Evolutionary conservation across 2,113 vertebrate species (phyloP), one percentile per base, ranked within the genome.

Genomic region (Chionomys nivalis): DNA sequence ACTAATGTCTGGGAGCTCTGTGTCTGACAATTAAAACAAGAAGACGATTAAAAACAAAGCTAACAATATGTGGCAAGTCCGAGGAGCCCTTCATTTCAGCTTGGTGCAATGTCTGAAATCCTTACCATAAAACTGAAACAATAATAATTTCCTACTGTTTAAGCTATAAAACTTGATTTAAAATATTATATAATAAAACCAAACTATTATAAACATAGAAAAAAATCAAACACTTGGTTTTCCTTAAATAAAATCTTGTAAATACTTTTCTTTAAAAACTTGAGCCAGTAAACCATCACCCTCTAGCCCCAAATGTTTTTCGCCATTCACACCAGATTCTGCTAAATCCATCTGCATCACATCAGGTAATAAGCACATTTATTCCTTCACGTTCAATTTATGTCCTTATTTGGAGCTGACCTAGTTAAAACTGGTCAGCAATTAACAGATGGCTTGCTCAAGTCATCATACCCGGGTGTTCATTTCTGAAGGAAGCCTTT

Each of bases 401-500:
- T 83, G 39, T 96, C 63, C 93, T 96, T 95, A 93, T 97, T 95
- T 97, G 91, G 61, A 92, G n/a, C 68, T 97, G 95, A 96, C 96
- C 96, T 78, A 97, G 49, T 97, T 97, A 94, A 93, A 94, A 73
- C 68, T 75, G 95, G 94, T 87, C 95, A 96, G 94, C 73, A 95
- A 94, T 97, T 94, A 97, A 91, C 3, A 44, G 61, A 63, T 89
- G 72, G 70, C 87, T 94, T 82, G 66, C 90, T 91, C n/a, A 63
- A 95, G 44, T 94, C 81, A 90, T 94, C 95, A 44, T 93, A 86
- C 33, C 49, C 72, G 70, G 47, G 66, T 68, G 85, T 19, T 96
- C 87, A 81, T 88, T 94, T 96, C 70, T 77, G 65, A 97, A 95
- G 85, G 79, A 65, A 95, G 79, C 36, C 58, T 95, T 97, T 97